These are phyloP conservation scores for Protobothrops flavoviridis DNA, from an alignment of 2,113 vertebrate species.

Conservation along the genomic window DNA sequence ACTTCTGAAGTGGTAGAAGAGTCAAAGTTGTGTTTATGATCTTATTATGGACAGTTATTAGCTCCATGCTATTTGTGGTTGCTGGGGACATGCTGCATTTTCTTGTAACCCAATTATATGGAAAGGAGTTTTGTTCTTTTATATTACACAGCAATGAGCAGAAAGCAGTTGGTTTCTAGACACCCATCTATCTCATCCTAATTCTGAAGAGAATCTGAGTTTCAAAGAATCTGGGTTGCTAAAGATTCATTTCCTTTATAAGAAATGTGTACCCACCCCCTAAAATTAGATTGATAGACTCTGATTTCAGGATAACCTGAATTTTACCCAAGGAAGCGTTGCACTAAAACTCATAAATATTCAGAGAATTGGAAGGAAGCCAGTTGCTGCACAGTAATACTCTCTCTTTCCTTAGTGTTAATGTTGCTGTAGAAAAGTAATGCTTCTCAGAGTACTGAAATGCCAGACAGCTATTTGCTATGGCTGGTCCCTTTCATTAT, in stretches of 20 bases:
- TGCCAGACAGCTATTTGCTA: neutral
- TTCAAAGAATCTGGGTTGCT: neutral
- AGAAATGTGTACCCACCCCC: neutral
- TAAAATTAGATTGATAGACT: neutral
- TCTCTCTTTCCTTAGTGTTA: neutral
- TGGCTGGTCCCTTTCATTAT: neutral
- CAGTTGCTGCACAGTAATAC: neutral
- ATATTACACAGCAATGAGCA: neutral
- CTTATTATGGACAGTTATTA: neutral
- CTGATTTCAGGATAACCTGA: neutral
- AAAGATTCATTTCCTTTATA: neutral
- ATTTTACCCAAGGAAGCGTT: neutral
- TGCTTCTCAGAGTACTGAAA: neutral
- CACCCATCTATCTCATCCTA: neutral
- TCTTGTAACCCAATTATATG: neutral
- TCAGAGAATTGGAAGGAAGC: neutral
- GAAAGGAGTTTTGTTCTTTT: neutral
- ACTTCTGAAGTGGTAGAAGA: neutral
- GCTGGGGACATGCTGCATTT: neutral
- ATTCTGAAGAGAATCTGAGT: neutral
- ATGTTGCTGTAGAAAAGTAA: neutral
- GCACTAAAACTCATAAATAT: neutral
- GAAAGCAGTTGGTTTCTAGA: neutral
- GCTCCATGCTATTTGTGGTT: neutral
- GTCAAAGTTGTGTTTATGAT: neutral